Evolutionary conservation across 1,140 invertebrate genomes (phyloP).

Genomic region (Pinna nobilis): DNA sequence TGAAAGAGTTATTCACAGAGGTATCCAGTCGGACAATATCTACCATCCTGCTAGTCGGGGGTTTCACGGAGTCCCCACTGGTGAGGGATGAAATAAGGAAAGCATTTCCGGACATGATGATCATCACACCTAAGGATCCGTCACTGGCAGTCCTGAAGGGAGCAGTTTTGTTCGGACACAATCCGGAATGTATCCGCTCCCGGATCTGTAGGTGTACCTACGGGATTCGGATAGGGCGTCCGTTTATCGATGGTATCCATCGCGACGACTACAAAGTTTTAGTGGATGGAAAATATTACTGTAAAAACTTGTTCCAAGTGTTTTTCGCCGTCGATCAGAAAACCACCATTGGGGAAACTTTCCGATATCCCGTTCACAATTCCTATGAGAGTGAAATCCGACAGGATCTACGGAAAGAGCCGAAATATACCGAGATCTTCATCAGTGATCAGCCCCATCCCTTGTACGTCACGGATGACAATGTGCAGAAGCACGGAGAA

Average conservation of each 20-base stretch:
- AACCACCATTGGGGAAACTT: constrained; percentile 17
- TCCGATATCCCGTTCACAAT: constrained; percentile 9
- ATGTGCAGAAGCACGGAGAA: constrained; percentile 5
- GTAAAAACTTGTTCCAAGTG: constrained; percentile 22
- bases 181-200: constrained; percentile 27
- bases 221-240: constrained; percentile 2
- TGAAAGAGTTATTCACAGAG: constrained; percentile 16
- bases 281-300: constrained; percentile 28
- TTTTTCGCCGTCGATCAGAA: constrained; percentile 27
- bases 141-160: constrained; percentile 30
- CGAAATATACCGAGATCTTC: constrained; percentile 19
- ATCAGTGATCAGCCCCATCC: not conserved
- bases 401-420: constrained; percentile 4
- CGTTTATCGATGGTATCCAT: constrained; percentile 17
- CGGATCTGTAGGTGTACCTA: constrained; percentile 23
- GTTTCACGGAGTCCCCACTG: constrained; percentile 18
- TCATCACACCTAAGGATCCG: constrained; percentile 23
- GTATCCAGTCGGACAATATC: not conserved
- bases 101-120: constrained; percentile 18
- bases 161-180: constrained; percentile 34
- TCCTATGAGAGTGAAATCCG: constrained; percentile 25
- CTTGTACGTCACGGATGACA: constrained; percentile 17
- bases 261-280: not conserved
- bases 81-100: constrained; percentile 4
- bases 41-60: constrained; percentile 13